Conservation (phyloP, 37 sponge, comb jelly and placozoan species). For the Chondrosia reniformis region DNA sequence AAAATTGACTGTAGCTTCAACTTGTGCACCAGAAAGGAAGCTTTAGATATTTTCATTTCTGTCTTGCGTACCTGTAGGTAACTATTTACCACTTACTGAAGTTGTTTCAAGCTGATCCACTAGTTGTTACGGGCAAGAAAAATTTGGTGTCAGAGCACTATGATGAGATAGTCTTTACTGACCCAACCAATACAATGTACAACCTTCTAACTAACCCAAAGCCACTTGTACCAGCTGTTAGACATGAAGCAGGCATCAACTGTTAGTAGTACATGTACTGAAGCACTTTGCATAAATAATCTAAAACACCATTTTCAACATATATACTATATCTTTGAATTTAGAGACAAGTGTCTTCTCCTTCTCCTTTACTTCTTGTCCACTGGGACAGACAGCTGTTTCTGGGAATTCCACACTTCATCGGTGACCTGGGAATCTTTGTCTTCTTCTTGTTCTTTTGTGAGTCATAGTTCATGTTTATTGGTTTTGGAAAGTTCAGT, state of each 20-base stretch:
- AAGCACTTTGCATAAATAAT: too few species aligned
- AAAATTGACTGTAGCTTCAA: not conserved
- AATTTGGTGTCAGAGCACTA: slow-evolving; percentile 88
- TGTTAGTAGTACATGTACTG: slow-evolving; percentile 36
- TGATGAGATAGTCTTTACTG: slow-evolving; percentile 92
- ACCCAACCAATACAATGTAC: slow-evolving; percentile 77
- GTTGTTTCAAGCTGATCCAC: slow-evolving; percentile 88
- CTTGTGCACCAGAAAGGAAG: not conserved
- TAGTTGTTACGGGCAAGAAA: slow-evolving; percentile 75
- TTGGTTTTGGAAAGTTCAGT: too few species aligned
- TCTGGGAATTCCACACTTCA: too few species aligned
- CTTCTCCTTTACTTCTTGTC: too few species aligned
- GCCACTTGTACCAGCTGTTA: slow-evolving; percentile 51
- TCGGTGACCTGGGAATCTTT: too few species aligned
- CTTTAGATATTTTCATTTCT: not conserved
- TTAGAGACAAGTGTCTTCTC: too few species aligned
- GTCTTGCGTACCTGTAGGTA: slow-evolving; percentile 39
- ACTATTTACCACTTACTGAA: slow-evolving; percentile 90
- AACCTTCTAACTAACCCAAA: slow-evolving; percentile 59
- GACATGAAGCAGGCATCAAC: slow-evolving; percentile 69
- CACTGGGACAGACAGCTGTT: too few species aligned
- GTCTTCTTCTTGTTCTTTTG: too few species aligned
- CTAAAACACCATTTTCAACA: too few species aligned
- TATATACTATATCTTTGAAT: too few species aligned
- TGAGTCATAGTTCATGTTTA: too few species aligned